A percentile compares a stretch with the other conserved stretches of the same genome.
Conservation (phyloP, 2,113 vertebrate species). For the Dolichallabes microphthalmus region DNA sequence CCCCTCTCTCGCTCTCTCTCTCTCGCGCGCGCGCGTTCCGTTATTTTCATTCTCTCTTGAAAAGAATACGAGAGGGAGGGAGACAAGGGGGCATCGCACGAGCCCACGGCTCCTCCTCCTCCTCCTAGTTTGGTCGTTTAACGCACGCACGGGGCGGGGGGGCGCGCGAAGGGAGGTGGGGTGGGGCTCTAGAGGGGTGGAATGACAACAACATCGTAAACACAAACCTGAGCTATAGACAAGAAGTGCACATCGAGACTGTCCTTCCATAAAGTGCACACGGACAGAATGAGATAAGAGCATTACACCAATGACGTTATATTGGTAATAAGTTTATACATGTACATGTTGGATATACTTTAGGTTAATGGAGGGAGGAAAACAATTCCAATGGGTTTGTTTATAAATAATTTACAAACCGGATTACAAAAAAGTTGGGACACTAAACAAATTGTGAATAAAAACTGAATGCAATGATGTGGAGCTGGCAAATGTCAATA, state of each 20-base stretch:
- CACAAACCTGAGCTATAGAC: not conserved
- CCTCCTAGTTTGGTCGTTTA: conserved; percentile 62
- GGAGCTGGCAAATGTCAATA: no score
- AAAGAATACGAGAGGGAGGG: conserved; percentile 28
- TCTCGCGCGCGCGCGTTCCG: not conserved
- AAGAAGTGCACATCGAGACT: not conserved
- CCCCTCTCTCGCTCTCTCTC: no score
- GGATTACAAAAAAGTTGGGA: no score
- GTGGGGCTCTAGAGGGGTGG: not conserved
- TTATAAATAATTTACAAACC: no score
- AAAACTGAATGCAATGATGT: no score
- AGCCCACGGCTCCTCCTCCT: conserved; percentile 52
- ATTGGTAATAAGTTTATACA: not conserved
- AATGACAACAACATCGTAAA: not conserved
- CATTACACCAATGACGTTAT: not conserved
- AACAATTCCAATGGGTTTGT: not conserved
- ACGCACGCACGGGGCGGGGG: not conserved
- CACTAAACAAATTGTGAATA: no score
- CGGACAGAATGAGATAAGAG: not conserved
- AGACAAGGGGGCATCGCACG: conserved; percentile 34
- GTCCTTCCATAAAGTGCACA: not conserved
- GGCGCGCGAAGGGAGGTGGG: not conserved
- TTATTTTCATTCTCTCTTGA: conserved; percentile 55
- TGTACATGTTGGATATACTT: not conserved
- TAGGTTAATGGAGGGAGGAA: not conserved